These are phyloP conservation scores for Falco punctatus DNA, from an alignment of 2,113 vertebrate species.

Conservation along the genomic window DNA sequence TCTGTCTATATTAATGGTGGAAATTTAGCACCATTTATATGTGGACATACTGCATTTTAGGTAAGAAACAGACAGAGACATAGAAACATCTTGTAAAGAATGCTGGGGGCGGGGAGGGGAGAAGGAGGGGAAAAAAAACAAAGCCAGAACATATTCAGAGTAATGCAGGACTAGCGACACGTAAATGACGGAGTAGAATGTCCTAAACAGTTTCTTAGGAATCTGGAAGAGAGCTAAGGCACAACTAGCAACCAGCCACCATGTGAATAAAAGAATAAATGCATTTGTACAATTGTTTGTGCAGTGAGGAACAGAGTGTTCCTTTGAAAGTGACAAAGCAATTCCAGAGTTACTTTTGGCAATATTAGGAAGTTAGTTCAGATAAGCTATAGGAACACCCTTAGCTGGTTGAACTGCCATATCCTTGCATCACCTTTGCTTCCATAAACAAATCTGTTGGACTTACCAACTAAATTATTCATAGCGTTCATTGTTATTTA, in stretches of 20 bases:
- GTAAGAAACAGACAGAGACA: not conserved
- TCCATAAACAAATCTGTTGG: not conserved
- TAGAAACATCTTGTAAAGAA: not conserved
- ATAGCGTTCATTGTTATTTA: not conserved
- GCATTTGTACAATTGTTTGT: not conserved
- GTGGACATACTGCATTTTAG: not conserved
- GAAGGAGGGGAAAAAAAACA: fast-evolving
- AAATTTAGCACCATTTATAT: not conserved
- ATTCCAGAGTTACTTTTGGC: not conserved
- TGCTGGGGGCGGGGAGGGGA: not conserved
- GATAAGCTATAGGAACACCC: no score
- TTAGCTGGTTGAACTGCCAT: not conserved
- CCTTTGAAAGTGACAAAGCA: not conserved
- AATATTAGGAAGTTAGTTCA: not conserved
- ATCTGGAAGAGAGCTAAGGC: not conserved
- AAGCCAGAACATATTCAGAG: not conserved
- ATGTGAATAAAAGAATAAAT: not conserved
- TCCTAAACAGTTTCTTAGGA: not conserved
- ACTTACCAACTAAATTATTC: conserved; percentile 1
- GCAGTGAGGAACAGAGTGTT: not conserved
- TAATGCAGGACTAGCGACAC: not conserved
- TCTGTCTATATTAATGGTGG: not conserved
- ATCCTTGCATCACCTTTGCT: conserved; percentile 1
- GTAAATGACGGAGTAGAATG: not conserved
- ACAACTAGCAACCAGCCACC: not conserved